Percentiles rank a stretch among this genome's conserved stretches.
phyloP scores from a whole-genome alignment of 2,113 vertebrate genomes.

The Passerina amoena region DNA sequence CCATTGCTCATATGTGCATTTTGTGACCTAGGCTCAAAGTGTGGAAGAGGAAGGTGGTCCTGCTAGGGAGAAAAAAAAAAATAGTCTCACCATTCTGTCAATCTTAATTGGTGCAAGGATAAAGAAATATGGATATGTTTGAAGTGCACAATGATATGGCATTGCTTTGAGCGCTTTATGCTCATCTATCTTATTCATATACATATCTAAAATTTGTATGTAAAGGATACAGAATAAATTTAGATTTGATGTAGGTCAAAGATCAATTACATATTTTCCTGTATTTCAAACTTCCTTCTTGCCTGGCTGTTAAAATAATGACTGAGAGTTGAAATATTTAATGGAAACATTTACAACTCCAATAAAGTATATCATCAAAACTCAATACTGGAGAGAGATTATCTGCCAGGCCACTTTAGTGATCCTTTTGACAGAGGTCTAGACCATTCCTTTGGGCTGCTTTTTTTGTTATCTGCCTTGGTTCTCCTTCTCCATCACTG shows the following conservation, averaged over 20 bases:
- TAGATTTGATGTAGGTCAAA: not conserved
- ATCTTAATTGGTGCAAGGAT: not conserved
- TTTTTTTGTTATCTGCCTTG: not conserved
- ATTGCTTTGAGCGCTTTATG: not conserved
- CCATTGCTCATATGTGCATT: not conserved
- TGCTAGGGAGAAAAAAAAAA: not conserved
- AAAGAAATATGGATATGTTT: not conserved
- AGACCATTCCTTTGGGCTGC: not conserved
- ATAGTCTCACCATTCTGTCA: not conserved
- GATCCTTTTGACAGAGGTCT: not conserved
- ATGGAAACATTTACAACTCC: constrained; percentile 12
- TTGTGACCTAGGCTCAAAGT: not conserved
- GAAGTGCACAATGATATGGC: not conserved
- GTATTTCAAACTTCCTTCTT: not conserved
- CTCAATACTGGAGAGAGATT: not conserved
- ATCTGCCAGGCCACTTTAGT: not conserved
- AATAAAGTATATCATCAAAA: not conserved
- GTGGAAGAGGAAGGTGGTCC: not conserved
- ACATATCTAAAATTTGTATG: not conserved
- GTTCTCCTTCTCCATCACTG: not conserved
- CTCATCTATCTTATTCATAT: not conserved
- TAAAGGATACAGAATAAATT: not conserved
- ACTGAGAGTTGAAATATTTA: constrained; percentile 15
- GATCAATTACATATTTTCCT: not conserved
- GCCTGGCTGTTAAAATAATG: constrained; percentile 16